Evolutionary conservation across 2,888 invertebrate species (phyloP), one percentile per base, ranked within the genome.

Genomic region (Dendrolimus pini): DNA sequence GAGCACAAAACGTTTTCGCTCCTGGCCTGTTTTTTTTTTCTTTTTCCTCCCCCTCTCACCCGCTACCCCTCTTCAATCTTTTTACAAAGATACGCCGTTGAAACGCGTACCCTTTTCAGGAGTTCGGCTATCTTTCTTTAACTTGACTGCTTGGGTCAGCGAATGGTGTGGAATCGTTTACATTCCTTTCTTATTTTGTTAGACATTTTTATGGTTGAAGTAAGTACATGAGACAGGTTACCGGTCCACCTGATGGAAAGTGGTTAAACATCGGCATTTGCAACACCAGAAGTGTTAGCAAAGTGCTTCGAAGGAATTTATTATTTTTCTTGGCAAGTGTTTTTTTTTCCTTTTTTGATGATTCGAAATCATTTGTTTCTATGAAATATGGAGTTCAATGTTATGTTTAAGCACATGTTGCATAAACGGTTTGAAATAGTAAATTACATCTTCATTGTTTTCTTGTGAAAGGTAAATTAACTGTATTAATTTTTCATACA

Each of bases 61-160:
- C 30, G 30, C 30, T 30, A 30, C 30, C 30, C 69, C 74, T 74
- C 74, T 77, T 76, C 73, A 86, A 88, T 89, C 85, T 87, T 83
- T 86, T 86, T 83, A 77, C 47, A 47, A 47, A 47, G 47, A 47
- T 47, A 47, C 78, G 81, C 77, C 70, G 74, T 74, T 73, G 85
- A 83, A 88, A 85, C 86, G 87, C 85, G 89, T 89, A 89, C 89
- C 89, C 89, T 85, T 59, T 88, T 86, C 88, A 87, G 82, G 82
- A 89, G 87, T 85, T 85, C 75, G 80, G 82, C 88, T 88, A 88
- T 90, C 88, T 89, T 86, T 88, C 85, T 85, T 47, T 83, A 82
- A 89, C 83, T 88, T 86, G 78, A 84, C 83, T 89, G 82, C 79
- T 77, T 70, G 63, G 76, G 71, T 75, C 69, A 72, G 3, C 3